Conservation (phyloP, 2,888 invertebrate species). For the Himalopsyche tibetana region DNA sequence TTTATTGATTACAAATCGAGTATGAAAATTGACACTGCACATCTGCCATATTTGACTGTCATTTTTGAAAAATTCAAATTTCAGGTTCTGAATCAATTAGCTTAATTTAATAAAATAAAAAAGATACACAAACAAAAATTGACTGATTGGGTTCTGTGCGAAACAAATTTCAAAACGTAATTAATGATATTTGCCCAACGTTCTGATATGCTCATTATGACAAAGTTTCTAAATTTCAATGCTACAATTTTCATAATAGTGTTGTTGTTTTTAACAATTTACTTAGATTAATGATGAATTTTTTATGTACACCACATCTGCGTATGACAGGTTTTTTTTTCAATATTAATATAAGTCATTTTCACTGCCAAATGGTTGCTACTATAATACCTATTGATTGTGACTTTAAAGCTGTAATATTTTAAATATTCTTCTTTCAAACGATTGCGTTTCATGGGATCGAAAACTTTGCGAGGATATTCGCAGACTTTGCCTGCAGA, state of each 20-base stretch:
- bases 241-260: constrained; percentile 37
- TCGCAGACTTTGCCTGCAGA: too few species aligned
- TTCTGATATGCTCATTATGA: constrained; percentile 15
- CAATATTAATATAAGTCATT: background rate
- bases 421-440: too few species aligned
- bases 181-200: background rate
- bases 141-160: constrained; percentile 17
- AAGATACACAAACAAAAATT: background rate
- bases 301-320: background rate
- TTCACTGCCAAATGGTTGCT: background rate
- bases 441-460: too few species aligned
- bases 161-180: background rate
- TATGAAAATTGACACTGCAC: too few species aligned
- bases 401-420: too few species aligned
- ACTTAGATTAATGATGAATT: background rate
- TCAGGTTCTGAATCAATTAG: too few species aligned
- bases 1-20: too few species aligned
- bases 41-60: too few species aligned
- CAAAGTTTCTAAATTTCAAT: constrained; percentile 27
- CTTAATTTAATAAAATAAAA: too few species aligned
- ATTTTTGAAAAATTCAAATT: too few species aligned
- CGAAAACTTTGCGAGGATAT: too few species aligned
- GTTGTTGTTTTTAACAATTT: background rate
- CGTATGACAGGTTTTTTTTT: background rate
- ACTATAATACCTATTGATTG: too few species aligned